Evolutionary conservation across 2,797 vertebrate genomes (phyloP), one percentile per base, ranked within the genome.

Genomic region (Gambelia wislizenii): DNA sequence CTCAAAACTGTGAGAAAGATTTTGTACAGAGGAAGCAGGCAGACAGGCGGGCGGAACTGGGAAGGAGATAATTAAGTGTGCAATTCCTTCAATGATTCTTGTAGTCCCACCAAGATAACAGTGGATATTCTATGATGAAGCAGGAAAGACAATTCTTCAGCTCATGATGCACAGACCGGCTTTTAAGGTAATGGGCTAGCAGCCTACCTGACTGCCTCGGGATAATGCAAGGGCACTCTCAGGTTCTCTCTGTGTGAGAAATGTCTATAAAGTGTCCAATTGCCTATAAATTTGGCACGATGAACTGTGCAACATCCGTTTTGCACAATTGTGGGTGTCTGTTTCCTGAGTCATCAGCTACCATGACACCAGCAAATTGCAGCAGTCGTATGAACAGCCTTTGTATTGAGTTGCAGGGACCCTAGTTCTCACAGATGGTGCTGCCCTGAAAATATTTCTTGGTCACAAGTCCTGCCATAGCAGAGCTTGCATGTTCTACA

Each of bases 11-110:
- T 30, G 13, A 0, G 0, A 0, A 0, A 90, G 59, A 44, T 59
- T 49, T 18, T 36, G 36, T 1, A 0, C 12, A 12, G 36, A 33
- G 4, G 0, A 0, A 0, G 0, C 0, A 81, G 56, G 82, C 74
- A 36, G 25, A 27, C 54, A 88, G 74, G 33, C n/a, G 33, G 87
- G 39, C 18, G 2, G 83, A 27, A 33, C 33, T 69, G 33, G 70
- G 16, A 67, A 9, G 79, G 80, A 77, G 0, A 2, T 39, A 1
- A 64, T 6, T 0, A 20, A 9, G 0, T 1, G 80, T 59, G 52
- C 49, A 72, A 8, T 22, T 59, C 72, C 52, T 77, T 91, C 36
- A 56, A 18, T 33, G 3, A 1, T 22, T 81, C 83, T 86, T 4
- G 0, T 0, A 1, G 70, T 61, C 2, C 0, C 1, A 0, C 47